Evolutionary conservation across 2,113 vertebrate genomes (phyloP).

Genomic region (Clarias batrachus): DNA sequence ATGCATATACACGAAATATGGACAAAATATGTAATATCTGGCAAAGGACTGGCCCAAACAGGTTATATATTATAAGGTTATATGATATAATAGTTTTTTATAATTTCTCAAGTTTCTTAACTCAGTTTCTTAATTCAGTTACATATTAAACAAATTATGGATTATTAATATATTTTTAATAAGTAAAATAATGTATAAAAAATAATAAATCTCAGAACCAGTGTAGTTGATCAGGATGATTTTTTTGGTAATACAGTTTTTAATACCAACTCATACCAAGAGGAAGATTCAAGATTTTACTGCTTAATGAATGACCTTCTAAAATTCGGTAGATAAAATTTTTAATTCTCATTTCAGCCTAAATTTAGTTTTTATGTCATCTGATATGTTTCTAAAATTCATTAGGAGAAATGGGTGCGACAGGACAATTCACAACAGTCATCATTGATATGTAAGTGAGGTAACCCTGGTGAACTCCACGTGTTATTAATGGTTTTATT

Average conservation of each 20-base stretch:
- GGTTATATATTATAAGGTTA: background rate
- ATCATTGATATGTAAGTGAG: too few relatives aligned
- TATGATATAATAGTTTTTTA: background rate
- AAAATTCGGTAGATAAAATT: too few relatives aligned
- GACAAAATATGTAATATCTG: background rate
- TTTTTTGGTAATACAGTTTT: background rate
- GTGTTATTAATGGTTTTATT: too few relatives aligned
- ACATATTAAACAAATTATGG: background rate
- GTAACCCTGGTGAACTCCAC: too few relatives aligned
- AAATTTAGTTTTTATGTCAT: too few relatives aligned
- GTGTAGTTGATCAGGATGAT: background rate
- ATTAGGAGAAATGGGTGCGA: too few relatives aligned
- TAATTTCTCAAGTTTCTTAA: background rate
- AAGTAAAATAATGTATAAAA: background rate
- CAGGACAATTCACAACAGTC: too few relatives aligned
- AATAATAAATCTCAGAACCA: background rate
- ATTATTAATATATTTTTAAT: background rate
- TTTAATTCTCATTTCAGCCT: too few relatives aligned
- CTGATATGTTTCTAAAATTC: too few relatives aligned
- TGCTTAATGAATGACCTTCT: too few relatives aligned
- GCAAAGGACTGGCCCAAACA: constrained; percentile 29
- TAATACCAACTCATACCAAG: too few relatives aligned
- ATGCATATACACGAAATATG: constrained; percentile 25
- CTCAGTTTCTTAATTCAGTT: background rate
- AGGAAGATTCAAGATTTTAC: too few relatives aligned